Evolutionary conservation across 2,888 invertebrate species (phyloP), one percentile per base, ranked within the genome.

Genomic region (Dichetophora obliterata): DNA sequence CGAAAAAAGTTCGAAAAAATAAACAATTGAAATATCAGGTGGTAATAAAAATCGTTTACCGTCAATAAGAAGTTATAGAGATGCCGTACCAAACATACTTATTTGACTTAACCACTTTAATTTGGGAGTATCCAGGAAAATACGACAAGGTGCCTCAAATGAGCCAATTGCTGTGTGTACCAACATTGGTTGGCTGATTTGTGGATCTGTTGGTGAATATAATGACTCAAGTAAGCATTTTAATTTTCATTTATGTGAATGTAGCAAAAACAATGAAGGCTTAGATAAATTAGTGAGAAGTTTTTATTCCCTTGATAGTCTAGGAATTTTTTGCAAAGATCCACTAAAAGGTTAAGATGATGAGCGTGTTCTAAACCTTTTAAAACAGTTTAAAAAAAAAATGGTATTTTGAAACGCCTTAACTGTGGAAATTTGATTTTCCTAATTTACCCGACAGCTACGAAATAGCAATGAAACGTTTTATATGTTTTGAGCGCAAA

Each of bases 231-330:
- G 68, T 75, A 75, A 75, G 37, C 11, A 68, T 69, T 69, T 63
- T 9, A 76, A 63, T 48, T 70, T 69, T 24, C 61, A 75, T 69
- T 14, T 16, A 3, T 75, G 75, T 16, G 66, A 57, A 24, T 59
- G 59, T 59, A 24, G 22, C 9, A 22, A 59, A n/a, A 22, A 27
- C n/a, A n/a, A 24, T 6, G 59, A 59, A 8, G 14, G 31, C 6
- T 54, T 68, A 54, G 75, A 75, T 1, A n/a, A 75, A 50, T n/a
- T 75, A 27, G 75, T 77, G 4, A 75, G 57, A 14, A 71, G 75
- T 31, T 75, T 77, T 61, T 77, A 77, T 43, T 27, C 71, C 6
- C n/a, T 75, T 9, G 75, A 78, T 52, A 73, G 77, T 69, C 8
- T 73, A 52, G 77, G 73, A 0, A 73, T 78, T 50, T 61, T 52